Conservation (phyloP, 2,888 invertebrate species). For the Thelaira solivaga region DNA sequence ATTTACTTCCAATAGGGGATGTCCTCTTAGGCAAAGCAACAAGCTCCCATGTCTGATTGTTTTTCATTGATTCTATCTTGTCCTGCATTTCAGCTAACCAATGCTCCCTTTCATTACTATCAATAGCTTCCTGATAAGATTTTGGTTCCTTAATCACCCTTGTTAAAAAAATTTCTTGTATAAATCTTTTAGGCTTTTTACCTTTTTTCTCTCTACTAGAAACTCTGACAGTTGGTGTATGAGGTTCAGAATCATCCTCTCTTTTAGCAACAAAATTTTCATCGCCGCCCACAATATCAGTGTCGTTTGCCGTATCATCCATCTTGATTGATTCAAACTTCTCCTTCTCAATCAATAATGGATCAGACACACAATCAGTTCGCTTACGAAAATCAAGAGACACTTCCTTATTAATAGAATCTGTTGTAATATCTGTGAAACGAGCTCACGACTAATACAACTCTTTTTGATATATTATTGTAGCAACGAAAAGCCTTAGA, state of each 20-base stretch:
- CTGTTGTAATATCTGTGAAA: slow-evolving; percentile 10
- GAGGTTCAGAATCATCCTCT: too few species aligned
- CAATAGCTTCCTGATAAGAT: slow-evolving; percentile 7
- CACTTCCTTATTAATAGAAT: background rate
- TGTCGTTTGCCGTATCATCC: slow-evolving; percentile 1
- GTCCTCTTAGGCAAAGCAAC: slow-evolving; percentile 56
- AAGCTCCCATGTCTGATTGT: slow-evolving; percentile 38
- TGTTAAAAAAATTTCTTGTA: slow-evolving; percentile 31
- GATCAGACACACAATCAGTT: background rate
- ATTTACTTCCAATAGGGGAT: slow-evolving; percentile 63
- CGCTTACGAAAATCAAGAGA: background rate
- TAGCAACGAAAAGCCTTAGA: slow-evolving; percentile 64
- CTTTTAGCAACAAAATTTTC: background rate
- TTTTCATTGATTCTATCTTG: slow-evolving; percentile 22
- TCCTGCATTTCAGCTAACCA: slow-evolving; percentile 37
- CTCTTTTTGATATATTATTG: slow-evolving; percentile 5
- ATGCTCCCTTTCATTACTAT: slow-evolving; percentile 4
- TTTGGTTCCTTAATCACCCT: slow-evolving; percentile 27
- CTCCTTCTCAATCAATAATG: slow-evolving; percentile 21
- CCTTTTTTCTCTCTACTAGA: background rate
- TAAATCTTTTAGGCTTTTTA: slow-evolving; percentile 28
- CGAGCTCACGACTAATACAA: slow-evolving; percentile 53
- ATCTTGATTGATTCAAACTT: background rate
- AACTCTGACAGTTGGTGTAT: background rate
- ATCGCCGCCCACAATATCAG: background rate